Conservation (phyloP, 2,888 invertebrate species). For the Himalopsyche kuldschensis region DNA sequence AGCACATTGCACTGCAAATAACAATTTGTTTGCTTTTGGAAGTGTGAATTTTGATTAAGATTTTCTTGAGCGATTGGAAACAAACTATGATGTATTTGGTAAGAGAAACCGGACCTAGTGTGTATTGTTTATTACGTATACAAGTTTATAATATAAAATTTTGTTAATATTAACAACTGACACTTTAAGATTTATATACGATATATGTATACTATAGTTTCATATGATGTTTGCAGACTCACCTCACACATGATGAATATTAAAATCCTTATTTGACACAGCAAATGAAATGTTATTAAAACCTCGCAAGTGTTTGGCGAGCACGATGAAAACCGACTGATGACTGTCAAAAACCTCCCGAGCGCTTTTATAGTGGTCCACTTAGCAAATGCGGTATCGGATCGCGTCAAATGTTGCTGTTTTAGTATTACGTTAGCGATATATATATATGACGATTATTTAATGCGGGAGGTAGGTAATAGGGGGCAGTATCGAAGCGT, state of each 20-base stretch:
- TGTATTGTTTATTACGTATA: too few relatives aligned
- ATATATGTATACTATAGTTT: background rate
- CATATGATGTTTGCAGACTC: background rate
- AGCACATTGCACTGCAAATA: too few relatives aligned
- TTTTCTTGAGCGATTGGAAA: too few relatives aligned
- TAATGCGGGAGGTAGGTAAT: background rate
- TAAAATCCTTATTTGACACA: background rate
- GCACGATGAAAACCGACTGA: slow-evolving; percentile 23
- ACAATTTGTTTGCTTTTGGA: too few relatives aligned
- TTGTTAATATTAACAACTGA: too few relatives aligned
- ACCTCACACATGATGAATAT: background rate
- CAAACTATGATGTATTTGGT: too few relatives aligned
- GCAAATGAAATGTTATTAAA: background rate
- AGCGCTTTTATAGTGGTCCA: slow-evolving; percentile 35
- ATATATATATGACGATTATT: slow-evolving; percentile 8
- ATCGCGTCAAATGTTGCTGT: slow-evolving; percentile 4
- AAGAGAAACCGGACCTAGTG: too few relatives aligned
- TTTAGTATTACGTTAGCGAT: slow-evolving; percentile 23
- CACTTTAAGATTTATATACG: too few relatives aligned
- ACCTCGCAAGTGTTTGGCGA: background rate
- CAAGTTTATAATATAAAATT: too few relatives aligned
- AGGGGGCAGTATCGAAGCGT: background rate
- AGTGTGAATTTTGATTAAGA: too few relatives aligned
- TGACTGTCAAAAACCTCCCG: slow-evolving; percentile 25
- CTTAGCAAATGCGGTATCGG: slow-evolving; percentile 12